Conservation (phyloP, 2,888 invertebrate species). For the Beris chalybata region DNA sequence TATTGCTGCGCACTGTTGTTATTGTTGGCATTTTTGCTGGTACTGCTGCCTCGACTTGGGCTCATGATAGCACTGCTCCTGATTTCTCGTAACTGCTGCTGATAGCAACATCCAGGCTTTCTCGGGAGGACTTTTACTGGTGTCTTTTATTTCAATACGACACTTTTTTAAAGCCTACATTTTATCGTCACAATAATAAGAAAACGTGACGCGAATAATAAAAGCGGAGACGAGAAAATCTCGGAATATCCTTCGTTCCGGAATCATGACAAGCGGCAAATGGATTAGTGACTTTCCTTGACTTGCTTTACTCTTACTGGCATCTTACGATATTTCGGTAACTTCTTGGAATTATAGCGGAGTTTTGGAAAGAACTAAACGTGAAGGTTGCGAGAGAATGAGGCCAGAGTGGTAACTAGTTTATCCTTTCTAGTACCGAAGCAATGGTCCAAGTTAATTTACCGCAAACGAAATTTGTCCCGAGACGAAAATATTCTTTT, state of each 20-base stretch:
- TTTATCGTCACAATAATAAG: conserved; percentile 40
- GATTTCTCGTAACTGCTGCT: too few relatives aligned
- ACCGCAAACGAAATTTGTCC: too few relatives aligned
- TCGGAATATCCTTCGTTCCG: conserved; percentile 35
- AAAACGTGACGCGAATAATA: conserved; percentile 39
- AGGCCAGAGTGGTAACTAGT: too few relatives aligned
- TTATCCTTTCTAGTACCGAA: too few relatives aligned
- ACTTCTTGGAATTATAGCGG: too few relatives aligned
- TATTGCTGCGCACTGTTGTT: conserved; percentile 8
- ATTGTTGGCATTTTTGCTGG: background rate
- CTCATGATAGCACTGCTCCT: too few relatives aligned
- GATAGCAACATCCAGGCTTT: too few relatives aligned
- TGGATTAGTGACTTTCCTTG: conserved; percentile 28
- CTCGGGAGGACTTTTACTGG: background rate
- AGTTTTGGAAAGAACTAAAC: too few relatives aligned
- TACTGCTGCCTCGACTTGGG: too few relatives aligned
- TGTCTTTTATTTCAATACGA: conserved; percentile 40
- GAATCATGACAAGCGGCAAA: conserved; percentile 37
- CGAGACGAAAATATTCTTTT: too few relatives aligned
- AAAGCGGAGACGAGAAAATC: conserved; percentile 33
- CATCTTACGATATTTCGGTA: conserved; percentile 9
- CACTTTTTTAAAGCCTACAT: conserved; percentile 39
- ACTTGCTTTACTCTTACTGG: conserved; percentile 23
- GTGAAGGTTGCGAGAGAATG: too few relatives aligned
- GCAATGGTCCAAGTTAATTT: too few relatives aligned